phyloP scores from a whole-genome alignment of 2,113 vertebrate genomes.

The Neotoma lepida region DNA sequence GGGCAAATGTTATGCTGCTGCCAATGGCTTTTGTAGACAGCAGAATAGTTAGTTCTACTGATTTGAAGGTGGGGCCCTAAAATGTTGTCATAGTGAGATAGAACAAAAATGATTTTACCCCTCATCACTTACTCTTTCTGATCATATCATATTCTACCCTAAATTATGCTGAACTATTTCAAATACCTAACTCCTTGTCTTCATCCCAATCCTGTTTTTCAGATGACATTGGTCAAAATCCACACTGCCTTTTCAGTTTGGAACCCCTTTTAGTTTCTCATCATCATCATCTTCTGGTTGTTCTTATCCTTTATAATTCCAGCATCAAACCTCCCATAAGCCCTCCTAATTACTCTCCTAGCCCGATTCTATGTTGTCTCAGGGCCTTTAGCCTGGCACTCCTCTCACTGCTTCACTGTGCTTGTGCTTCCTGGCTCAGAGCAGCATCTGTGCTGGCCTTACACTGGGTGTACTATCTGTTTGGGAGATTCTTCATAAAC shows the following conservation, averaged over 20 bases:
- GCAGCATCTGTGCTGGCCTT: background rate
- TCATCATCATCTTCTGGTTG: background rate
- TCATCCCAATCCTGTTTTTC: background rate
- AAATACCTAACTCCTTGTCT: background rate
- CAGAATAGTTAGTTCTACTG: background rate
- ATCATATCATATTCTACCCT: background rate
- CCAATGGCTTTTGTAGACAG: background rate
- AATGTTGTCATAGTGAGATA: background rate
- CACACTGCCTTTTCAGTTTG: background rate
- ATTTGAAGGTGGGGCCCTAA: background rate
- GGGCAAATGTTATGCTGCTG: background rate
- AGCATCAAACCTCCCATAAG: background rate
- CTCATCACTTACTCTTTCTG: background rate
- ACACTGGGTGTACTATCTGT: background rate
- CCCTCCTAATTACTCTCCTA: background rate
- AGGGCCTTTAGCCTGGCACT: background rate
- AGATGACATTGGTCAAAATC: background rate
- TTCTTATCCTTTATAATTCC: background rate
- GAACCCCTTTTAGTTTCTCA: background rate
- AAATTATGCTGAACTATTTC: background rate
- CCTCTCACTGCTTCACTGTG: background rate
- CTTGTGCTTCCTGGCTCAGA: background rate
- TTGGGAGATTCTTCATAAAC: background rate
- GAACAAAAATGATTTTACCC: background rate
- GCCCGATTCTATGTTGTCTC: background rate